Evolutionary conservation across 2,113 vertebrate genomes (phyloP).

Genomic region (Xenopus laevis): DNA sequence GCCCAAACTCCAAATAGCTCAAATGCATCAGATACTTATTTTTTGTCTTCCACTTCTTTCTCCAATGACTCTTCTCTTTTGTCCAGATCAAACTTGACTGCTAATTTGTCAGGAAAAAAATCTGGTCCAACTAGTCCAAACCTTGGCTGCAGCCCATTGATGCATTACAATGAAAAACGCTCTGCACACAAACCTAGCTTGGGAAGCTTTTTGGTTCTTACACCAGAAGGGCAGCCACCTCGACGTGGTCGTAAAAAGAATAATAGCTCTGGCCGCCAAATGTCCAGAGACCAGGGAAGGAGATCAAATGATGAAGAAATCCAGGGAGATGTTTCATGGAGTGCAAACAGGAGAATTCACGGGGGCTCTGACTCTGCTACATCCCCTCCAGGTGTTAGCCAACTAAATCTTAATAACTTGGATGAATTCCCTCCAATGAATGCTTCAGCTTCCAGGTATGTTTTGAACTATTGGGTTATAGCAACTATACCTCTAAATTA

Average conservation of each 20-base stretch:
- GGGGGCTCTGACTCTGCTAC: conserved; percentile 55
- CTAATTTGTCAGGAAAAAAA: conserved; percentile 53
- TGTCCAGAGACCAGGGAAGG: conserved; percentile 60
- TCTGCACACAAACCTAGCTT: conserved; percentile 67
- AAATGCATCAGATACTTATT: conserved; percentile 48
- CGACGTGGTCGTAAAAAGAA: conserved; percentile 70
- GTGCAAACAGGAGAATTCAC: conserved; percentile 57
- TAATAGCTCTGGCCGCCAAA: conserved; percentile 55
- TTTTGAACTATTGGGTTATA: neutral
- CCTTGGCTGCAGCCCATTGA: conserved; percentile 62
- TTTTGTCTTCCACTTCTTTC: conserved; percentile 32
- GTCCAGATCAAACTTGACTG: conserved; percentile 47
- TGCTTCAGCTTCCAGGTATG: conserved; percentile 70
- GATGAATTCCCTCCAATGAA: conserved; percentile 95
- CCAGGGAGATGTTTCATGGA: conserved; percentile 56
- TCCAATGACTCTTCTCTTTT: conserved; percentile 49
- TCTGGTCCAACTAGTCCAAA: conserved; percentile 67
- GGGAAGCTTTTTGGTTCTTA: conserved; percentile 72
- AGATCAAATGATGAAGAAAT: conserved; percentile 64
- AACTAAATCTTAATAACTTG: conserved; percentile 87
- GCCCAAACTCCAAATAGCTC: conserved; percentile 57
- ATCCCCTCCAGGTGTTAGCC: conserved; percentile 57
- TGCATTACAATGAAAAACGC: conserved; percentile 59
- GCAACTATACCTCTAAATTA: no score
- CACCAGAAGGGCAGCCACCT: conserved; percentile 56